These are phyloP conservation scores for Aromia moschata DNA, from an alignment of 2,888 invertebrate species.

Conservation along the genomic window DNA sequence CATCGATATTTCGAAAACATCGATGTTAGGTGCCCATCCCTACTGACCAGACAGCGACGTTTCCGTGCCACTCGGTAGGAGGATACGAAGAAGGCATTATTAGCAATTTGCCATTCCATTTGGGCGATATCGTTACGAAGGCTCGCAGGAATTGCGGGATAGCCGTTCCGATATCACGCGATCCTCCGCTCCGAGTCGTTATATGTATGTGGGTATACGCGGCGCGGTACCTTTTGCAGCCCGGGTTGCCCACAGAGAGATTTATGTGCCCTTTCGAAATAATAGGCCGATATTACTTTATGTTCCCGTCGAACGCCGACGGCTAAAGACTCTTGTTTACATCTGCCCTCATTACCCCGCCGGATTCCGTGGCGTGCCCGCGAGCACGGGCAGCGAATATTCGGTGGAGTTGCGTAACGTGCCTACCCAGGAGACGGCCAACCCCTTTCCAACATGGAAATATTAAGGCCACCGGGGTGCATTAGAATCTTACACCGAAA, in stretches of 20 bases:
- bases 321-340: constrained; percentile 50
- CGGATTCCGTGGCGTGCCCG: not conserved
- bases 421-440: not conserved
- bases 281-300: constrained; percentile 56
- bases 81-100: constrained; percentile 6
- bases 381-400: not conserved
- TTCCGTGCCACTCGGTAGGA: not conserved
- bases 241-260: constrained; percentile 46
- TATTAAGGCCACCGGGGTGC: no score
- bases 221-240: constrained; percentile 45
- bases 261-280: constrained; percentile 53
- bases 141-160: constrained; percentile 9
- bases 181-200: constrained; percentile 28
- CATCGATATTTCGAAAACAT: no score
- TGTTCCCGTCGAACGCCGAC: constrained; percentile 46
- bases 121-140: constrained; percentile 14
- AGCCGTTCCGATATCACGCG: constrained; percentile 32
- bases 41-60: no score
- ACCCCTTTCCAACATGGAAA: no score
- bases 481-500: no score
- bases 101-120: constrained; percentile 28
- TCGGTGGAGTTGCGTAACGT: not conserved
- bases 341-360: constrained; percentile 48
- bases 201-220: no score
- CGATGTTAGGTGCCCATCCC: no score